Conservation (phyloP, 1,140 invertebrate genomes). For the Drosophila busckii region DNA sequence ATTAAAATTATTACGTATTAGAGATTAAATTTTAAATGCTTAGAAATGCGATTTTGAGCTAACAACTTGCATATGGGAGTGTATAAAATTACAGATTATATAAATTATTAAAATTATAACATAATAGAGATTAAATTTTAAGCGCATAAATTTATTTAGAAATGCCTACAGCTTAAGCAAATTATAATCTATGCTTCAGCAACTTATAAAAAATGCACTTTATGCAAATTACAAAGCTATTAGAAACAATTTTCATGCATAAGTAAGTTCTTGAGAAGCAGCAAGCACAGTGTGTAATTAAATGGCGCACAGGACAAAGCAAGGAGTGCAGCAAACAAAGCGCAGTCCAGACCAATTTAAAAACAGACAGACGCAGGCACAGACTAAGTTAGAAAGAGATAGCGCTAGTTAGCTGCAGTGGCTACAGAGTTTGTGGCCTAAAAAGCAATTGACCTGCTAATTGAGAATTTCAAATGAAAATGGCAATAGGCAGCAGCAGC, state of each 20-base stretch:
- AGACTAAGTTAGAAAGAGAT: neutral
- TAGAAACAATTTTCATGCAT: constrained; percentile 45
- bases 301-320: constrained; percentile 32
- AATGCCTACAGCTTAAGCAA: no score
- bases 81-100: no score
- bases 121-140: no score
- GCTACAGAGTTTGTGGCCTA: constrained; percentile 74
- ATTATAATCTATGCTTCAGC: no score
- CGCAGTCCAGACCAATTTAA: constrained; percentile 16
- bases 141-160: no score
- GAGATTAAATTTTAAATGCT: no score
- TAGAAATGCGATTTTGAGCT: no score
- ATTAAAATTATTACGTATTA: no score
- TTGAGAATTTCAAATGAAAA: constrained; percentile 53
- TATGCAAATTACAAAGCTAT: constrained; percentile 44
- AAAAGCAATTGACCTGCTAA: constrained; percentile 77
- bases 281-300: constrained; percentile 41
- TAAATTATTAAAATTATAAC: no score
- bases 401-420: constrained; percentile 53
- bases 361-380: neutral
- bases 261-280: constrained; percentile 35
- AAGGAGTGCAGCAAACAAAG: constrained; percentile 5
- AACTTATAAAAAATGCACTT: constrained; percentile 40
- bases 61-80: no score
- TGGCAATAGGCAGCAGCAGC: constrained; percentile 27